phyloP scores from a whole-genome alignment of 2,888 invertebrate genomes.

The Emmelina monodactyla region DNA sequence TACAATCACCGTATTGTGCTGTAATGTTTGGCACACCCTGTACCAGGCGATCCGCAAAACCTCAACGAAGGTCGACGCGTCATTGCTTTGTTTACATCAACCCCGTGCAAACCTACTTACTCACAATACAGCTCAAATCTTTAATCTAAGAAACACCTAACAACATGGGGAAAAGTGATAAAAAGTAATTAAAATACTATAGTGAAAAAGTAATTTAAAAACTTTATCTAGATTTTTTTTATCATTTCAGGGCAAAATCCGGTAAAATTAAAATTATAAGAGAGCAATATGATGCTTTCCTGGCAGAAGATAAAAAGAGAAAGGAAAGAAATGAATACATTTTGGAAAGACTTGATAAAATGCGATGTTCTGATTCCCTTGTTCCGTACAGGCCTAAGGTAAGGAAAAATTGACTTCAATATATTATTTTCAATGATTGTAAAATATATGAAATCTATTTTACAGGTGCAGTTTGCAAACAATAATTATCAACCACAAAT shows the following conservation, averaged over 20 bases:
- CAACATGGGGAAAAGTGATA: slow-evolving; percentile 42
- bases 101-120: slow-evolving; percentile 19
- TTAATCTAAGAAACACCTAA: slow-evolving; percentile 8
- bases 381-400: slow-evolving; percentile 29
- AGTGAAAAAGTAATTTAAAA: too few relatives aligned
- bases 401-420: slow-evolving; percentile 10
- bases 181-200: slow-evolving; percentile 45
- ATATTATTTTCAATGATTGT: slow-evolving; percentile 2
- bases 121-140: slow-evolving; percentile 2
- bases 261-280: slow-evolving; percentile 41
- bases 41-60: slow-evolving; percentile 24
- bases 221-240: slow-evolving; percentile 1
- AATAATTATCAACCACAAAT: neutral
- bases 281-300: slow-evolving; percentile 51
- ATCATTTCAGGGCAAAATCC: slow-evolving; percentile 35
- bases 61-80: slow-evolving; percentile 44
- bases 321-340: slow-evolving; percentile 54
- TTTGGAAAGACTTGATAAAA: slow-evolving; percentile 46
- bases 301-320: slow-evolving; percentile 54
- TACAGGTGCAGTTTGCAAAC: neutral
- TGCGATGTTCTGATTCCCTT: slow-evolving; percentile 33
- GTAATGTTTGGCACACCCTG: too few relatives aligned
- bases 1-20: too few relatives aligned
- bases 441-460: neutral
- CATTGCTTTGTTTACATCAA: slow-evolving; percentile 48